Evolutionary conservation across 2,888 invertebrate species (phyloP).

Genomic region (Plebejus melissa): DNA sequence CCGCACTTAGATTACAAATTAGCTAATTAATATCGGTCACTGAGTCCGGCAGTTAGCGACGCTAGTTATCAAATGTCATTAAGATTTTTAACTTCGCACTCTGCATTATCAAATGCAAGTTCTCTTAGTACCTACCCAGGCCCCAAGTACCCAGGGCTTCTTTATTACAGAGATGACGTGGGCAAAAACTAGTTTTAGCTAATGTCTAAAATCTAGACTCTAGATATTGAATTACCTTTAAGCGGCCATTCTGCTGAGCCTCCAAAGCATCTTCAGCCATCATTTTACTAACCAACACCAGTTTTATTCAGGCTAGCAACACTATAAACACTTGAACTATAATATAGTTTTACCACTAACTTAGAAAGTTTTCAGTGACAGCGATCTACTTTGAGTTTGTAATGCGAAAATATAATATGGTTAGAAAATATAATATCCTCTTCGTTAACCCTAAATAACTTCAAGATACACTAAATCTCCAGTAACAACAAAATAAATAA

Average conservation of each 20-base stretch:
- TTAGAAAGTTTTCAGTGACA: not conserved
- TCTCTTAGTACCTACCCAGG: too few relatives aligned
- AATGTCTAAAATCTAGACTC: not conserved
- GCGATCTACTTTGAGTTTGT: too few relatives aligned
- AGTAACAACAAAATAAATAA: not conserved
- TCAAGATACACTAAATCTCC: not conserved
- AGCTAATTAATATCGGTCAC: too few relatives aligned
- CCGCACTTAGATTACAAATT: too few relatives aligned
- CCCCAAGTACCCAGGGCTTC: not conserved
- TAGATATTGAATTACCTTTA: conserved; percentile 44
- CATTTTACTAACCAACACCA: conserved; percentile 40
- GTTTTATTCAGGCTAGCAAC: not conserved
- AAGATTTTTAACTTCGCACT: too few relatives aligned
- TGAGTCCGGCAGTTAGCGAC: too few relatives aligned
- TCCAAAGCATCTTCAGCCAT: conserved; percentile 61
- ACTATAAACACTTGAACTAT: not conserved
- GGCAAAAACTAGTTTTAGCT: not conserved
- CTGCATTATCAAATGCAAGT: too few relatives aligned
- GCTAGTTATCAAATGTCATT: too few relatives aligned
- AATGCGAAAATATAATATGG: too few relatives aligned
- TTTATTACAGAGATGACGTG: too few relatives aligned
- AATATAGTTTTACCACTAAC: not conserved
- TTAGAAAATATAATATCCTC: too few relatives aligned
- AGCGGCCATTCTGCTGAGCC: conserved; percentile 52
- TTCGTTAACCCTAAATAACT: not conserved